A percentile compares a stretch with the other conserved stretches of the same genome.
Evolutionary conservation across 2,888 invertebrate genomes (phyloP).

Genomic region (Polydesmus complanatus): DNA sequence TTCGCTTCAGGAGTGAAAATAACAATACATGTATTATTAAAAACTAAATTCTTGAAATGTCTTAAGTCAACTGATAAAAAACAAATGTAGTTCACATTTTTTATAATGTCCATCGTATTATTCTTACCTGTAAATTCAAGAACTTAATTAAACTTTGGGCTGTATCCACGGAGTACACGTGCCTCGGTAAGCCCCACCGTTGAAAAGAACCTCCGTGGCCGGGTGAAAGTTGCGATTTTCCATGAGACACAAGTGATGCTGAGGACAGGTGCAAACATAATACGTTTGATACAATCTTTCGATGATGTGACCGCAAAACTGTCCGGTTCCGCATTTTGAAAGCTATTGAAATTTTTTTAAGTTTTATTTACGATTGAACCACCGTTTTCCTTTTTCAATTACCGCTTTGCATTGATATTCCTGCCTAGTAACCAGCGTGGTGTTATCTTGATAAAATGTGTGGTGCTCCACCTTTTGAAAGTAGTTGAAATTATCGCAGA

Average conservation of each 20-base stretch:
- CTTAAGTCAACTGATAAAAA: too few relatives aligned
- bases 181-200: constrained; percentile 43
- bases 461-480: neutral
- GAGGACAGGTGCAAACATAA: constrained; percentile 48
- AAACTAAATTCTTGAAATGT: too few relatives aligned
- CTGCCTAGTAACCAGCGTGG: neutral
- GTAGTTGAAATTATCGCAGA: constrained; percentile 1
- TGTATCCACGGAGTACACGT: constrained; percentile 38
- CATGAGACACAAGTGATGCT: constrained; percentile 44
- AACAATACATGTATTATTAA: too few relatives aligned
- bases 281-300: constrained; percentile 45
- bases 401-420: constrained; percentile 4
- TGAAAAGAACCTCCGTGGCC: constrained; percentile 43
- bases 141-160: too few relatives aligned
- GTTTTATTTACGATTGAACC: neutral
- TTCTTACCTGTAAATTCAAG: too few relatives aligned
- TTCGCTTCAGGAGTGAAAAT: too few relatives aligned
- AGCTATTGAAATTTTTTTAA: constrained; percentile 2
- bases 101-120: too few relatives aligned
- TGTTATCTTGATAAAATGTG: neutral
- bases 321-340: constrained; percentile 36
- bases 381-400: neutral
- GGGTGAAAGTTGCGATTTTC: constrained; percentile 34
- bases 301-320: constrained; percentile 48
- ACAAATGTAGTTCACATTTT: too few relatives aligned